Evolutionary conservation across 2,888 invertebrate species (phyloP).

Genomic region (Caenorhabditis sulstoni): DNA sequence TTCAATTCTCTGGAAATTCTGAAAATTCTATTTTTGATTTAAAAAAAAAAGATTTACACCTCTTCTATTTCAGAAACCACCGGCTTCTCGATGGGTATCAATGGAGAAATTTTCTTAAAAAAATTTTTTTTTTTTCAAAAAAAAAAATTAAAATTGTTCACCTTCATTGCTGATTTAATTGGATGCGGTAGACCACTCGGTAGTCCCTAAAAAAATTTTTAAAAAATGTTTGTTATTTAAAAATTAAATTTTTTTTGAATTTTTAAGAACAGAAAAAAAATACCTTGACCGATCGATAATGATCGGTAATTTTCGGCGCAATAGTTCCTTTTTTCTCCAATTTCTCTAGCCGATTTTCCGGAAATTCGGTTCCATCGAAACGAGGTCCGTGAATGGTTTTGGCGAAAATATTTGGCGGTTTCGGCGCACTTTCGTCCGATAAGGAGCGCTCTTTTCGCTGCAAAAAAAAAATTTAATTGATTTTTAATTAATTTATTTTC

Average conservation of each 20-base stretch:
- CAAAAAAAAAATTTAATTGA: not conserved
- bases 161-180: not conserved
- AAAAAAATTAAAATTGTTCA: too few relatives aligned
- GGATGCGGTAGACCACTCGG: not conserved
- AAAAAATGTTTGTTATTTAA: too few relatives aligned
- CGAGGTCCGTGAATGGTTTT: slow-evolving; percentile 43
- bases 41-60: too few relatives aligned
- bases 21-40: not conserved
- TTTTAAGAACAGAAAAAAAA: not conserved
- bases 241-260: not conserved
- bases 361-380: not conserved
- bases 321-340: too few relatives aligned
- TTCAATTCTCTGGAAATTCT: not conserved
- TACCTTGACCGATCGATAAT: slow-evolving; percentile 23
- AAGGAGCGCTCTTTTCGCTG: not conserved
- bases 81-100: too few relatives aligned
- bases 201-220: too few relatives aligned
- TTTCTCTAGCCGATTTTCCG: not conserved
- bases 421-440: not conserved
- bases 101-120: too few relatives aligned
- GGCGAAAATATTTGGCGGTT: slow-evolving; percentile 3
- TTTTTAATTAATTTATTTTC: too few relatives aligned
- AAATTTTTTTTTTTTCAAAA: too few relatives aligned
- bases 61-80: too few relatives aligned
- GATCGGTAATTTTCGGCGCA: not conserved